Conservation (phyloP, 2,797 vertebrate genomes). For the Clarias platycephalus region DNA sequence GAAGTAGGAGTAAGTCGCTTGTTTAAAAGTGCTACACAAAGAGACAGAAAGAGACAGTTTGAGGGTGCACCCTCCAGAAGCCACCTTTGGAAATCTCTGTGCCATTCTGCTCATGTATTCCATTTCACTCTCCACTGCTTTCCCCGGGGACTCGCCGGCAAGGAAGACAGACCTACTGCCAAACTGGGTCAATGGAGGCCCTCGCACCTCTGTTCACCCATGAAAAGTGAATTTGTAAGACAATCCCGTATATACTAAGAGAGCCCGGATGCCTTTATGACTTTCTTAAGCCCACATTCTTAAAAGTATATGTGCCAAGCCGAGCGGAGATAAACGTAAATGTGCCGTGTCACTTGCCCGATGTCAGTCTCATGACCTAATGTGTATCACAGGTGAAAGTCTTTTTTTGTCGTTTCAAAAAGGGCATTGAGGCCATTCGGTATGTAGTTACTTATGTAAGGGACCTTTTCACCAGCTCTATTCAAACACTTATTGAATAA, state of each 20-base stretch:
- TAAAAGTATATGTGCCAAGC: background rate
- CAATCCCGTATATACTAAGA: slow-evolving; percentile 23
- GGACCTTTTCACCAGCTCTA: background rate
- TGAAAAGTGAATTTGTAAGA: slow-evolving; percentile 48
- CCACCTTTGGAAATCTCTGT: slow-evolving; percentile 28
- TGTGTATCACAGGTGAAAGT: background rate
- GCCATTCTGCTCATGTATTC: slow-evolving; percentile 51
- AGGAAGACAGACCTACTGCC: slow-evolving; percentile 47
- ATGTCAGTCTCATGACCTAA: background rate
- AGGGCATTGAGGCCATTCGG: background rate
- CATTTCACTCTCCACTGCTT: slow-evolving; percentile 59
- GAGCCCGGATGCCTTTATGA: slow-evolving; percentile 10
- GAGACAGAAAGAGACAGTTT: background rate
- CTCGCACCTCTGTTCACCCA: slow-evolving; percentile 37
- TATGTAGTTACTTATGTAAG: background rate
- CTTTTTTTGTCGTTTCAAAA: background rate
- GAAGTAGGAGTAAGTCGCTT: background rate
- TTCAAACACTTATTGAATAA: background rate
- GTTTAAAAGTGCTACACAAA: background rate
- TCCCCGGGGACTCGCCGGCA: slow-evolving; percentile 36
- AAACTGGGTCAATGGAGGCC: slow-evolving; percentile 50
- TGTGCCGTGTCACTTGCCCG: background rate
- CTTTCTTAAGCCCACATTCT: background rate
- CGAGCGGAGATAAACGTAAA: background rate
- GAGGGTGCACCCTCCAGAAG: slow-evolving; percentile 2